These are phyloP conservation scores for mouse (Mus musculus) DNA, from an alignment of 2,113 vertebrate species.

Conservation along the genomic window GRCm39 chr11:87465001-87465500, in stretches of 20 bases:
- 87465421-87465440: slow-evolving; percentile 55
- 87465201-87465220: slow-evolving; percentile 6
- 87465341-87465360: not conserved
- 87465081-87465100: slow-evolving; percentile 10
- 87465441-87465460: slow-evolving; percentile 6
- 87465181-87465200: slow-evolving; percentile 35
- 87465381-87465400: slow-evolving; percentile 8
- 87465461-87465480: slow-evolving; percentile 5
- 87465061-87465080: not conserved
- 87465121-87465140: slow-evolving; percentile 13
- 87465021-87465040: not conserved
- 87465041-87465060: not conserved
- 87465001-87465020: slow-evolving; percentile 20
- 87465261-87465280: not conserved
- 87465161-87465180: slow-evolving; percentile 40
- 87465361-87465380: not conserved
- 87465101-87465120: not conserved
- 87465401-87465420: not conserved
- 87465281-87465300: not conserved
- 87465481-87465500: not conserved
- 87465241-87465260: not conserved
- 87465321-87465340: slow-evolving; percentile 54
- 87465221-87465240: slow-evolving; percentile 30
- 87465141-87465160: slow-evolving; percentile 59
- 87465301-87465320: slow-evolving; percentile 45